phyloP scores from a whole-genome alignment of 2,888 invertebrate genomes.

The Abrostola triplasia region DNA sequence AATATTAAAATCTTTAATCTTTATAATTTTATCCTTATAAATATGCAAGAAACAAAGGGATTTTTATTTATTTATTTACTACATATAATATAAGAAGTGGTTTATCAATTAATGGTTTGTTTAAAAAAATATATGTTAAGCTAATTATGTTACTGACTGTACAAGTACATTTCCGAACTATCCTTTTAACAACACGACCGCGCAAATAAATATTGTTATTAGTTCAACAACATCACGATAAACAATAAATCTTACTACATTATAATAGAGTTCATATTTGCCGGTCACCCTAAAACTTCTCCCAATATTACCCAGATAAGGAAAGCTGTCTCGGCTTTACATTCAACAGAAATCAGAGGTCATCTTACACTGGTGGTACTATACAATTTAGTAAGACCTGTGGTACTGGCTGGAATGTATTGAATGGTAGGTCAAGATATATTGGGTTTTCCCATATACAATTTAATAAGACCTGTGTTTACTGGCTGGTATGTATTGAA shows the following conservation, averaged over 20 bases:
- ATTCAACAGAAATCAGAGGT: background rate
- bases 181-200: background rate
- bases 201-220: background rate
- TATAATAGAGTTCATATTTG: slow-evolving; percentile 1
- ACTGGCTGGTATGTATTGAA: background rate
- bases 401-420: background rate
- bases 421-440: background rate
- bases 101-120: no score
- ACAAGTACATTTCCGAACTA: background rate
- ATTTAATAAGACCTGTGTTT: background rate
- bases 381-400: background rate
- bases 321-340: background rate
- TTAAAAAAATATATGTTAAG: no score
- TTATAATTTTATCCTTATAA: no score
- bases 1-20: no score
- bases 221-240: background rate
- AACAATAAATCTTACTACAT: background rate
- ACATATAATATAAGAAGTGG: no score
- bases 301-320: background rate
- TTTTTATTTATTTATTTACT: no score
- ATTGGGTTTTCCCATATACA: background rate
- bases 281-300: background rate
- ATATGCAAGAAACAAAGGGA: no score
- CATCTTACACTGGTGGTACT: slow-evolving; percentile 6
- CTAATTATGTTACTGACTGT: no score